These are phyloP conservation scores for Delia radicum DNA, from an alignment of 1,140 invertebrate genomes.

Conservation along the genomic window DNA sequence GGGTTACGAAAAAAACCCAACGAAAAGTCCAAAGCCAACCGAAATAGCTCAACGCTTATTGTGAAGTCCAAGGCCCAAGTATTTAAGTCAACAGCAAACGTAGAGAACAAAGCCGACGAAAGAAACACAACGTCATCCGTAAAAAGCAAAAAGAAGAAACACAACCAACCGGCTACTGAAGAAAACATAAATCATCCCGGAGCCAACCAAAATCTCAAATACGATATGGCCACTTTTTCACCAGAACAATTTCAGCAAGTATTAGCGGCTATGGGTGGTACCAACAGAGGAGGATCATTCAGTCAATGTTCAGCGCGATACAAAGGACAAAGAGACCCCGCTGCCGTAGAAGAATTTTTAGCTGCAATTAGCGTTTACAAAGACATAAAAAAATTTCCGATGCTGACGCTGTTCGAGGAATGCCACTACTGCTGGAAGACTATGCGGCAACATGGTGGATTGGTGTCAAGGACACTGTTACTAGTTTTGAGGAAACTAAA, in stretches of 20 bases:
- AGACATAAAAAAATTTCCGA: slow-evolving; percentile 31
- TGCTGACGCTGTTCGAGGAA: slow-evolving; percentile 32
- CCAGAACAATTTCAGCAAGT: neutral
- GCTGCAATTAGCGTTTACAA: slow-evolving; percentile 24
- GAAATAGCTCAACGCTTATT: too few species aligned
- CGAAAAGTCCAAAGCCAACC: too few species aligned
- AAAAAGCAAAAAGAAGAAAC: too few species aligned
- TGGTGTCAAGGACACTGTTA: slow-evolving; percentile 30
- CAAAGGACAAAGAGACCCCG: slow-evolving; percentile 25
- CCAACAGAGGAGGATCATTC: neutral
- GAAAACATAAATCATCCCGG: too few species aligned
- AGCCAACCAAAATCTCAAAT: too few species aligned
- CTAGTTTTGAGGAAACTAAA: slow-evolving; percentile 25
- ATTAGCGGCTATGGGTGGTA: neutral
- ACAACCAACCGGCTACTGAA: too few species aligned
- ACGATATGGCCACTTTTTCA: neutral
- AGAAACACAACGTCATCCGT: too few species aligned
- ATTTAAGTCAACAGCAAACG: too few species aligned
- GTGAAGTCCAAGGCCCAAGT: too few species aligned
- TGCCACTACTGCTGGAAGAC: slow-evolving; percentile 34
- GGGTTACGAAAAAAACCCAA: too few species aligned
- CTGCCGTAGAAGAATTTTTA: slow-evolving; percentile 27
- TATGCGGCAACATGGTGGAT: slow-evolving; percentile 37
- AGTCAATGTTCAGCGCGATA: slow-evolving; percentile 15
- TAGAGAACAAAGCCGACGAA: too few species aligned